Evolutionary conservation across 1,140 invertebrate species (phyloP), one percentile per base, ranked within the genome.

Genomic region (Gonatopus flavifemur): DNA sequence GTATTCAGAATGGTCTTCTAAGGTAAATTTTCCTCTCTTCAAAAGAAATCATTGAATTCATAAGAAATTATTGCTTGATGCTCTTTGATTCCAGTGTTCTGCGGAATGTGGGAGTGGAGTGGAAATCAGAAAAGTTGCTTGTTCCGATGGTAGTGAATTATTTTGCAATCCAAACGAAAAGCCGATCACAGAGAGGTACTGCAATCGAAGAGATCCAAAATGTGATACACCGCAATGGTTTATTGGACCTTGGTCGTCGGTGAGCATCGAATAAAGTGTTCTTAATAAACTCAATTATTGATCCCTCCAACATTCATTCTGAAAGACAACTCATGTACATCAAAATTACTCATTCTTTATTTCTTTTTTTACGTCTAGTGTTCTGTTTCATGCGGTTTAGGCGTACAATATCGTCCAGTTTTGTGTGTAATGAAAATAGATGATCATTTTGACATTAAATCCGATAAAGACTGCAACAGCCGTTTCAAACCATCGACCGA

Each of bases 201-300:
- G 88, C 52, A 79, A 79, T 51, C 82, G 80, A 43, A 81, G 81
- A 43, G 79, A 74, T 51, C 41, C 52, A 21, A 62, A 31, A n/a
- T 72, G 81, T 22, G 87, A 87, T 59, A 77, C 78, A 19, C 82
- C 81, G 0, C 79, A 84, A 51, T 91, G 88, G 88, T 87, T 86
- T 57, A 71, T 79, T 19, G 84, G 87, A n/a, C 81, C 85, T 15
- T 90, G 88, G 88, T 75, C 80, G 9, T 67, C 82, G 57, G 82
- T 83, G 57, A 52, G 83, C 82, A 62, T 37, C 20, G 20, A 6
- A 28, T 22, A 46, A 43, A 33, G 15, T 20, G 21, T 9, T 39
- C 9, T 61, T 66, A 68, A 66, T 61, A 81, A 70, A 57, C 15
- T 18, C 16, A 16, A 46, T 37, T 24, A 38, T 22, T n/a, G n/a